These are phyloP conservation scores for Loris lydekkerianus DNA, from an alignment of 2,797 vertebrate genomes.

Conservation along the genomic window DNA sequence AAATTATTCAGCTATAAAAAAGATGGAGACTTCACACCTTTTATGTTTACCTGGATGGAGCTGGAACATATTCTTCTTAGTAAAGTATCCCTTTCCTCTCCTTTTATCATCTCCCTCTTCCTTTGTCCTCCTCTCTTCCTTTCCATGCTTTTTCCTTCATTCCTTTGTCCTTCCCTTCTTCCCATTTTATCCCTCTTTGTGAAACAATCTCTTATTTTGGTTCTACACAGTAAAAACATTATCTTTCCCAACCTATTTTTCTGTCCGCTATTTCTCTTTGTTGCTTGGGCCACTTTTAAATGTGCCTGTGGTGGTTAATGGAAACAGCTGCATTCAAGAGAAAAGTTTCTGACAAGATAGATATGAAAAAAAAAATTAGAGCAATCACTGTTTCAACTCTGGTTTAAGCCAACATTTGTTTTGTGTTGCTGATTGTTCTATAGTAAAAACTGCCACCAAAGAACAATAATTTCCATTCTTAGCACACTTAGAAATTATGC, in stretches of 20 bases:
- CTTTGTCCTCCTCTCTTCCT: neutral
- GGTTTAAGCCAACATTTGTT: conserved; percentile 52
- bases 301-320: neutral
- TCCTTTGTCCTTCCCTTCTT: neutral
- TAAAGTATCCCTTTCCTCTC: no score
- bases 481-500: conserved; percentile 77
- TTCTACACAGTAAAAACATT: neutral
- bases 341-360: conserved; percentile 51
- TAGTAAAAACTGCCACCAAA: conserved; percentile 69
- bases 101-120: neutral
- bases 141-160: neutral
- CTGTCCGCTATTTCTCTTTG: neutral
- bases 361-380: neutral
- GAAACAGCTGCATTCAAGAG: conserved; percentile 34
- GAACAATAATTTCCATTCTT: conserved; percentile 81
- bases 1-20: no score
- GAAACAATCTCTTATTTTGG: neutral
- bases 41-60: no score
- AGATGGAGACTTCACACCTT: no score
- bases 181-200: neutral
- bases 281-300: neutral
- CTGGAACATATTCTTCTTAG: no score
- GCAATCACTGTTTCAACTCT: conserved; percentile 37
- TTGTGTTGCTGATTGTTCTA: conserved; percentile 69
- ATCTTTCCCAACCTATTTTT: neutral